Evolutionary conservation across 2,797 vertebrate species (phyloP).

Genomic region (Galaxias olidus): DNA sequence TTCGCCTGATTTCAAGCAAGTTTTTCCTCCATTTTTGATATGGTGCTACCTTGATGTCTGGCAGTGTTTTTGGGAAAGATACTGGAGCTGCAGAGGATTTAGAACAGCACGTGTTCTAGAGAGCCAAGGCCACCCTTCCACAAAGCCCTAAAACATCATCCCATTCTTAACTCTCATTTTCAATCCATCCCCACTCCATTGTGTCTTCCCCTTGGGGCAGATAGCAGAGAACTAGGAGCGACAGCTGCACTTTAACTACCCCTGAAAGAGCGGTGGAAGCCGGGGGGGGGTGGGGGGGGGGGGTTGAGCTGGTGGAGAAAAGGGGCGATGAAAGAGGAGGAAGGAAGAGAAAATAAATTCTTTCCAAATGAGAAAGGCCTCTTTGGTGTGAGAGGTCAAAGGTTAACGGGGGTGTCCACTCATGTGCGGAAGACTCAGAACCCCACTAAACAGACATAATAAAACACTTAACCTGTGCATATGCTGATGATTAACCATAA

Average conservation of each 20-base stretch:
- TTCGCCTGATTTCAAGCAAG: too few species aligned
- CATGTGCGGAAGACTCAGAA: slow-evolving; percentile 34
- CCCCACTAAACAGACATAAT: slow-evolving; percentile 8
- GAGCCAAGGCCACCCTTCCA: slow-evolving; percentile 47
- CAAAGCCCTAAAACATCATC: slow-evolving; percentile 50
- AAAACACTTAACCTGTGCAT: background rate
- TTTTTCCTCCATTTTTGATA: too few species aligned
- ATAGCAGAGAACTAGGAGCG: slow-evolving; percentile 48
- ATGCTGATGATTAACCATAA: background rate
- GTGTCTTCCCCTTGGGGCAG: slow-evolving; percentile 19
- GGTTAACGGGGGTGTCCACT: slow-evolving; percentile 31
- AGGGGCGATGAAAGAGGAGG: slow-evolving; percentile 49
- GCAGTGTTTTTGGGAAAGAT: slow-evolving; percentile 3
- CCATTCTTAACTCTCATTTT: slow-evolving; percentile 35
- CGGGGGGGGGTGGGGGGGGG: slow-evolving; percentile 39
- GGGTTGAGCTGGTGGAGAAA: slow-evolving; percentile 16
- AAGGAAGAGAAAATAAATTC: slow-evolving; percentile 47
- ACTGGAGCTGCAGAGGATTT: background rate
- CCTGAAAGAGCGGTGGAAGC: slow-evolving; percentile 40
- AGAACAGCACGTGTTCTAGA: slow-evolving; percentile 55
- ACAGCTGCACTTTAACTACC: slow-evolving; percentile 70
- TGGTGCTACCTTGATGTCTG: background rate
- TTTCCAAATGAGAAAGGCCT: slow-evolving; percentile 44
- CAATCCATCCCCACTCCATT: slow-evolving; percentile 5
- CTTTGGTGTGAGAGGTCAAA: slow-evolving; percentile 6